Percentiles rank a stretch among this genome's conserved stretches.
phyloP scores from a whole-genome alignment of 2,797 vertebrate genomes.

The Enteromius paludinosus region DNA sequence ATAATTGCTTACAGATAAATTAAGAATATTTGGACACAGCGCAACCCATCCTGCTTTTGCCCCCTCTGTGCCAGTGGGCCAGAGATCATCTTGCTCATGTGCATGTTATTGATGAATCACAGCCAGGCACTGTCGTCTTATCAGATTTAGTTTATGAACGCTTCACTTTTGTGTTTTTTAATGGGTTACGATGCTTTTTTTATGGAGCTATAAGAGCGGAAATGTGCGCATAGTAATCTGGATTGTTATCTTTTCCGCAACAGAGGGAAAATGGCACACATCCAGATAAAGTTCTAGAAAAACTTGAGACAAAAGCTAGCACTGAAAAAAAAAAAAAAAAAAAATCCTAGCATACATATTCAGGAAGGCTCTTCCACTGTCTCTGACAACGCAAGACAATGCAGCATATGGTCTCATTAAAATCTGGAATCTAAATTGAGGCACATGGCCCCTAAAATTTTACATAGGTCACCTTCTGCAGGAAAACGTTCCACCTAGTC shows the following conservation, averaged over 20 bases:
- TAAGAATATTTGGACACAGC: neutral
- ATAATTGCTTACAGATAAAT: neutral
- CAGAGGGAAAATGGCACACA: conserved; percentile 41
- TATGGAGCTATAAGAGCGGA: conserved; percentile 9
- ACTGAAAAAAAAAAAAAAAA: neutral
- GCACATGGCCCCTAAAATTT: conserved; percentile 51
- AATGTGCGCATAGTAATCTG: conserved; percentile 45
- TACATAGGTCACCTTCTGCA: conserved; percentile 53
- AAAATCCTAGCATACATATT: conserved; percentile 13
- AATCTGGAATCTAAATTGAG: conserved; percentile 47
- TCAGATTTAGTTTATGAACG: conserved; percentile 48
- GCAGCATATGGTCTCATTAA: conserved; percentile 61
- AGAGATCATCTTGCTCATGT: conserved; percentile 22
- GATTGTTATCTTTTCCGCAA: conserved; percentile 49
- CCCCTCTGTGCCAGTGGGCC: neutral
- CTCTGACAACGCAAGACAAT: conserved; percentile 43
- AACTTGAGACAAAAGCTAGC: conserved; percentile 33
- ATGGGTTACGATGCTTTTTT: conserved; percentile 52
- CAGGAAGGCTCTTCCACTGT: conserved; percentile 6
- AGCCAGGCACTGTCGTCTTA: conserved; percentile 49
- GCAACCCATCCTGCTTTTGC: neutral
- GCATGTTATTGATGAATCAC: conserved; percentile 28
- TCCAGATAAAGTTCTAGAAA: conserved; percentile 44
- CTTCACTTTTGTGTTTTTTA: conserved; percentile 39
- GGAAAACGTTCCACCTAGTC: conserved; percentile 43